Conservation (phyloP, 2,888 invertebrate genomes). For the Octodonta nipae region DNA sequence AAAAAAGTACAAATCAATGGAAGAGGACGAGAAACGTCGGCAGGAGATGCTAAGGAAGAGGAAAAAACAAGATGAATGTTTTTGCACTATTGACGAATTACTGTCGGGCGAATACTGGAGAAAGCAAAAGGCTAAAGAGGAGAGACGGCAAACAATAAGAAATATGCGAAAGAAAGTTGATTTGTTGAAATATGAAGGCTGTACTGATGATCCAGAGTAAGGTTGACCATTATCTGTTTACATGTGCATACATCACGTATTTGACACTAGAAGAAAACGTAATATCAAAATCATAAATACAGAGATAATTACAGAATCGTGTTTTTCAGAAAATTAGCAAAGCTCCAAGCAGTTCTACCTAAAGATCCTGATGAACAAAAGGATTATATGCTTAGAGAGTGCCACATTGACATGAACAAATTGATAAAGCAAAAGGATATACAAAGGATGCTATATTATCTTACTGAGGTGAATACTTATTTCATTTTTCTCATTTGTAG, state of each 20-base stretch:
- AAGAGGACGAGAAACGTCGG: conserved; percentile 33
- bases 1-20: conserved; percentile 31
- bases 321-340: conserved; percentile 37
- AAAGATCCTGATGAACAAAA: conserved; percentile 53
- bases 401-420: conserved; percentile 41
- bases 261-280: neutral
- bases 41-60: conserved; percentile 28
- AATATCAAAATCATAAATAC: too few relatives aligned
- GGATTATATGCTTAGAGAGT: conserved; percentile 36
- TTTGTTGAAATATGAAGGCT: conserved; percentile 20
- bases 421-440: conserved; percentile 40
- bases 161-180: conserved; percentile 31
- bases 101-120: conserved; percentile 43
- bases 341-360: conserved; percentile 45
- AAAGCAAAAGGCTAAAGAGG: conserved; percentile 24
- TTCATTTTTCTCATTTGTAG: too few relatives aligned
- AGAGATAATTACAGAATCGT: too few relatives aligned
- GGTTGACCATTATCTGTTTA: neutral
- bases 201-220: conserved; percentile 15
- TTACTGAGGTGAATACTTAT: conserved; percentile 36
- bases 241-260: neutral
- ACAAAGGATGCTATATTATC: conserved; percentile 44
- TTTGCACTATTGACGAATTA: conserved; percentile 43
- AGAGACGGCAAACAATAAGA: conserved; percentile 21
- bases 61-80: conserved; percentile 29